phyloP scores from a whole-genome alignment of 2,888 invertebrate species.

The Allophyes oxyacanthae region DNA sequence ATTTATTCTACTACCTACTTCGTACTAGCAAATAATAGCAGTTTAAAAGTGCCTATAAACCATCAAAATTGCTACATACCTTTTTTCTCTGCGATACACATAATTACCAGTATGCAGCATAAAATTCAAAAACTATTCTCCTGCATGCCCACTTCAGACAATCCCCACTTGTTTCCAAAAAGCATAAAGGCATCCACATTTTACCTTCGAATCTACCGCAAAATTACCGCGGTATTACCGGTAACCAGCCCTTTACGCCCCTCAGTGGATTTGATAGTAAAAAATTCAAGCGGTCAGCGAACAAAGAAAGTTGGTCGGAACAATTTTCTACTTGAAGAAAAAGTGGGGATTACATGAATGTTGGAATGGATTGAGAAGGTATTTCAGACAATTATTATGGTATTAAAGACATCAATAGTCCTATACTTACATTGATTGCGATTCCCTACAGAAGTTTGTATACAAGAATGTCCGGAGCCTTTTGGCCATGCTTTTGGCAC shows the following conservation, averaged over 20 bases:
- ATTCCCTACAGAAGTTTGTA: too few relatives aligned
- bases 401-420: too few relatives aligned
- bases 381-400: constrained; percentile 7
- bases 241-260: constrained; percentile 50
- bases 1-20: too few relatives aligned
- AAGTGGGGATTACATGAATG: constrained; percentile 70
- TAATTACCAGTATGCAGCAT: not conserved
- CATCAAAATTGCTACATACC: not conserved
- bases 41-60: too few relatives aligned
- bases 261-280: constrained; percentile 80
- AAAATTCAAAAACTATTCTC: constrained; percentile 49
- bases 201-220: constrained; percentile 57
- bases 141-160: constrained; percentile 63
- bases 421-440: too few relatives aligned
- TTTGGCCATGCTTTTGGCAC: too few relatives aligned
- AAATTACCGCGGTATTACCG: constrained; percentile 56
- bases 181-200: constrained; percentile 61
- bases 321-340: constrained; percentile 84
- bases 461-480: too few relatives aligned
- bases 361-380: constrained; percentile 33
- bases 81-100: not conserved
- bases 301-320: constrained; percentile 83
- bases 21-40: too few relatives aligned
- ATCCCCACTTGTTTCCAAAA: constrained; percentile 63
- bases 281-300: constrained; percentile 82